Base-by-base conservation (phyloP, 2,113 vertebrate genomes). In the Neodon shergylaensis region DNA sequence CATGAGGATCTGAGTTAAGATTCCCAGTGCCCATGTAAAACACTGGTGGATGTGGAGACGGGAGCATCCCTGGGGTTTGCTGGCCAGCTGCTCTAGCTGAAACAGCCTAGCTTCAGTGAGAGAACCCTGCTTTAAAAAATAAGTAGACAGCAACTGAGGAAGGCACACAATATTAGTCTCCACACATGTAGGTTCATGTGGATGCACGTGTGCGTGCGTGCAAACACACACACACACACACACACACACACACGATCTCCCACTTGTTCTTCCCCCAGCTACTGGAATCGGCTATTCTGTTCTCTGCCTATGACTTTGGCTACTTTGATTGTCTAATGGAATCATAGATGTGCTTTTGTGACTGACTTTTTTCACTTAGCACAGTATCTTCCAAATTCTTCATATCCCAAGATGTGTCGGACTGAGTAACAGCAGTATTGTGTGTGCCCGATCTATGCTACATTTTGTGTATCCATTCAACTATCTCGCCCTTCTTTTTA, bases 311-410 rank as follows among this genome's bases (percentile, higher is more conserved):
- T 70, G 52, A 88, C 81, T 89, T 42, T 90, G 44, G 87, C 49
- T 39, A 13, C 16, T 24, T 13, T 72, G 5, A 14, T 10, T 87
- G 21, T 72, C 39, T 92, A 52, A 12, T 39, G 73, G 54, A 94
- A 70, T 63, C n/a, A 63, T 65, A 2, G 47, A 8, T 91, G 24
- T 44, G 17, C 42, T 95, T 77, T 95, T 58, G 28, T 74, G 66
- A 58, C 44, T 52, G 58, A 42, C 31, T 88, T 83, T 65, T 91
- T 82, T 96, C 8, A n/a, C n/a, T 88, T 90, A 92, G 81, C 39
- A 28, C 31, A 66, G 52, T 87, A 33, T 68, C 36, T 63, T 84
- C 24, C 44, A 33, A 36, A 6, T 47, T 58, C 58, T 58, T 58
- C 58, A 58, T 58, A 58, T 58, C 58, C 87, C 36, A 79, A 22